These are phyloP conservation scores for Prietella phreatophila DNA, from an alignment of 2,113 vertebrate genomes.

Conservation along the genomic window DNA sequence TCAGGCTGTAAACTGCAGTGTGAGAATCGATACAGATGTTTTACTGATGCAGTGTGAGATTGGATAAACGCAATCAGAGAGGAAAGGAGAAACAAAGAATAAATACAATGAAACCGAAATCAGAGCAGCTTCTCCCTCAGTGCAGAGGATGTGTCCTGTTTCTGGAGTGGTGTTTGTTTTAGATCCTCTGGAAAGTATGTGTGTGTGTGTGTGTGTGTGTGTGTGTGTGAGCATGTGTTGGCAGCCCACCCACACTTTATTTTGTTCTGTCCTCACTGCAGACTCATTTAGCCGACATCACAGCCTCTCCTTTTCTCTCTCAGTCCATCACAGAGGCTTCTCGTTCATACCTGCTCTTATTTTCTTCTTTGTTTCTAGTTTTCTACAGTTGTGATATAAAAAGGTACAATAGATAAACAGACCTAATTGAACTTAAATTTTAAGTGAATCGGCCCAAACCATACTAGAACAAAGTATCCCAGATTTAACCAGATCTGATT, in stretches of 20 bases:
- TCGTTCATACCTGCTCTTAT: neutral
- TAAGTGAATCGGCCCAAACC: neutral
- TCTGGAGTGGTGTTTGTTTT: neutral
- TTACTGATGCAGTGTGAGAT: neutral
- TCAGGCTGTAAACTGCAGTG: neutral
- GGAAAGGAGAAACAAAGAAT: neutral
- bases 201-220: neutral
- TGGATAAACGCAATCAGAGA: neutral
- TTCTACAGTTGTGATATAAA: neutral
- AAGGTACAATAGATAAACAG: neutral
- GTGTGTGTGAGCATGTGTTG: conserved; percentile 1
- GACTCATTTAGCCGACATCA: neutral
- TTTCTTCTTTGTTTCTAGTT: neutral
- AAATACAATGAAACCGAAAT: neutral
- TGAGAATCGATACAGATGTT: neutral
- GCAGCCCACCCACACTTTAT: neutral
- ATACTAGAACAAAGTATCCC: neutral
- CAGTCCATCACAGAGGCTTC: neutral
- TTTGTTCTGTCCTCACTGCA: neutral
- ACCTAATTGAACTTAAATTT: neutral
- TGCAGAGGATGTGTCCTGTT: neutral
- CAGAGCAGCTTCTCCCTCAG: neutral
- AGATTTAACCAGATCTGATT: neutral
- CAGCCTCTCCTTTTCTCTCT: neutral
- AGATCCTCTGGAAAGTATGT: neutral